Evolutionary conservation across 2,113 vertebrate genomes (phyloP), one percentile per base, ranked within the genome.

Genomic region (Hyperopisus bebe): DNA sequence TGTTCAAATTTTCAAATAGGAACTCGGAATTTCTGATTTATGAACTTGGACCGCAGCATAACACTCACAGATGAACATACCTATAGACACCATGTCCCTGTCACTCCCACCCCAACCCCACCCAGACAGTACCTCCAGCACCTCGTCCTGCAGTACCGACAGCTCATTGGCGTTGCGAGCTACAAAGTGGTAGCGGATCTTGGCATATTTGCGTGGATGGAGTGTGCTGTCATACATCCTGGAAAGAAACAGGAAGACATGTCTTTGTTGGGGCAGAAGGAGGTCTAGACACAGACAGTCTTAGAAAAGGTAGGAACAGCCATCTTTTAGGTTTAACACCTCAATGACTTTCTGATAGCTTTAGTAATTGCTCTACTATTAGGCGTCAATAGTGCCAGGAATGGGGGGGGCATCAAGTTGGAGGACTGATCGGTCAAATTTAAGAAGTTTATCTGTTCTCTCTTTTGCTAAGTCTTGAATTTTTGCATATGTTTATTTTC

Each of bases 81-180:
- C 19, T 47, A 47, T 9, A 88, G 17, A 62, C 21, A 44, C 27
- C 27, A 0, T 5, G 11, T 27, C 27, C 11, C 3, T 13, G 8
- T 9, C 77, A 27, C 39, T 19, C 62, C 5, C 27, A 55, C 48
- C 74, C 8, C 31, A 31, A 19, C 7, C 74, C 55, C 50, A 5
- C 84, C 19, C n/a, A 15, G 86, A 88, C 7, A 83, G 82, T 92
- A 99, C 98, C 98, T 99, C 98, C 1, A 98, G 94, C 91, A 99
- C 93, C 90, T 99, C 98, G 4, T 98, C 98, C 94, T 97, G 97
- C 83, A 98, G 96, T 90, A 99, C 98, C 0, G 98, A 99, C 55
- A 99, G 95, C 93, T 99, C 98, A 0, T 96, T 98, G 95, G 97
- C 96, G 27, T 99, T 99, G 10, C 96, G 95, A 0, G 98, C 98